Base-by-base conservation (phyloP, 2,888 invertebrate genomes). In the Drosophila engyochracea region DNA sequence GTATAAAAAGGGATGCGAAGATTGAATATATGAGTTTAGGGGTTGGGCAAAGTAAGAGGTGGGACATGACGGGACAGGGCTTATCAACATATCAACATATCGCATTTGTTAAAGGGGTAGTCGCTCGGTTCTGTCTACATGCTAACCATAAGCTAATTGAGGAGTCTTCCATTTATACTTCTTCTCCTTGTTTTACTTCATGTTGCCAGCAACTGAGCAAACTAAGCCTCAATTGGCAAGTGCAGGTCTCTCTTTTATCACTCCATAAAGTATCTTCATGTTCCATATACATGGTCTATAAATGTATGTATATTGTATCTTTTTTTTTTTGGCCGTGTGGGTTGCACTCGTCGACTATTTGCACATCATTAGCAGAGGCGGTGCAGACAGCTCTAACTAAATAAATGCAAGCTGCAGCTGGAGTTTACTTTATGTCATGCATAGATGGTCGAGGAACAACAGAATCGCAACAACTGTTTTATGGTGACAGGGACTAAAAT, bases 291-390 rank as follows among this genome's bases (percentile, higher is more conserved):
- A 55, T 4, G 19, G 19, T 19, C 59, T 44, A 49, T 53, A 22
- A 31, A 4, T 37, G 54, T 25, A 52, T 57, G 41, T 54, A 49
- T 57, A 51, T 47, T 39, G 10, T 58, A 16, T 9, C 22, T 52
- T 30, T 51, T 53, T 55, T 72, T 68, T 3, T 1, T 83, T 47
- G 60, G 59, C 52, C 59, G 71, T 71, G 65, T 66, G 55, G 67
- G 53, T 30, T 59, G 55, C 65, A 54, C 58, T 69, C 58, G 58
- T n/a, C 59, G 61, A 58, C 67, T 84, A 79, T 86, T 88, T 89
- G 86, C 84, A 83, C 82, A 85, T 85, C 89, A 85, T 85, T 85
- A 85, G 83, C 64, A 58, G 37, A 58, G 70, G 39, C 70, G 74
- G 62, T 59, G 70, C 39, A 62, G 65, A 52, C 70, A 39, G 54